Conservation (phyloP, 2,888 invertebrate species). For the Hymenopus coronatus region DNA sequence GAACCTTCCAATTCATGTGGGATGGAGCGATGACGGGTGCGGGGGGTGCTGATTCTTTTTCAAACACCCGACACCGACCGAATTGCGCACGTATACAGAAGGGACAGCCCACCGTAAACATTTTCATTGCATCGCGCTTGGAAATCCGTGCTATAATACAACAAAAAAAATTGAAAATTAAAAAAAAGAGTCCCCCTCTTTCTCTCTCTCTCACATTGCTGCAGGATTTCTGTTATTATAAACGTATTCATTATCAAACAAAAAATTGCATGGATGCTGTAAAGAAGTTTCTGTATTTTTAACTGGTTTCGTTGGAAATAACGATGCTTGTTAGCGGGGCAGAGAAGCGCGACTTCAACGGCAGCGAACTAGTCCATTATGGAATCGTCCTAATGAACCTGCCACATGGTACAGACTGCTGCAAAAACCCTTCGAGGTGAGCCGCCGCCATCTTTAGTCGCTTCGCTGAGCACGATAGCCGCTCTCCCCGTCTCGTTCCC, state of each 20-base stretch:
- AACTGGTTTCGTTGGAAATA: conserved; percentile 39
- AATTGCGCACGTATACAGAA: background rate
- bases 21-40: background rate
- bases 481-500: background rate
- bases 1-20: background rate
- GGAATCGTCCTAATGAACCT: conserved; percentile 41
- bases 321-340: conserved; percentile 43
- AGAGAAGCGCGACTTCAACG: background rate
- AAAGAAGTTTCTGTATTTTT: conserved; percentile 33
- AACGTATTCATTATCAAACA: conserved; percentile 33
- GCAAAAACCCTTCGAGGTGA: conserved; percentile 2
- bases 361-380: conserved; percentile 37
- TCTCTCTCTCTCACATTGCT: conserved; percentile 3
- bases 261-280: conserved; percentile 27
- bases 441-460: background rate
- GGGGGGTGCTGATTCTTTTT: background rate
- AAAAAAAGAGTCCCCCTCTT: conserved; percentile 2
- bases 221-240: conserved; percentile 31
- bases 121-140: conserved; percentile 3
- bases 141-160: conserved; percentile 7
- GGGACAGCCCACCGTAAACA: conserved; percentile 14
- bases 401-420: conserved; percentile 33
- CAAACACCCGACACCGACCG: background rate
- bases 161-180: conserved; percentile 5
- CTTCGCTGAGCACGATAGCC: background rate